Evolutionary conservation across 2,113 vertebrate genomes (phyloP).

Genomic region (Phylloscopus trochilus): DNA sequence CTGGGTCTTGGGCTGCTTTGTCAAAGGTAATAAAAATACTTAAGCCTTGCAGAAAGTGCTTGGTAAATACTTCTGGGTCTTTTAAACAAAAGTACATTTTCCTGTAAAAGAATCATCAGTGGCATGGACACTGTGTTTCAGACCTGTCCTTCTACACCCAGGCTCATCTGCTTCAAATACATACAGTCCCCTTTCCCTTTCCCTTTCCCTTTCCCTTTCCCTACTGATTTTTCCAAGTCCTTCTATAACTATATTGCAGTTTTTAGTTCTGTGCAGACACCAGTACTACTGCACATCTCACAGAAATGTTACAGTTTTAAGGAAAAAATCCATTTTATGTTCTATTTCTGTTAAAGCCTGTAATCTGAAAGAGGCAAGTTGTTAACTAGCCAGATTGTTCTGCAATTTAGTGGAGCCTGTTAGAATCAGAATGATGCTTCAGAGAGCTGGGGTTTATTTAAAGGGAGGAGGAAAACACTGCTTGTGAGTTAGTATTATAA

Average conservation of each 20-base stretch:
- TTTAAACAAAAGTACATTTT: neutral
- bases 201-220: too few species aligned
- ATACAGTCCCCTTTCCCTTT: neutral
- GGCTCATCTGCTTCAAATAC: neutral
- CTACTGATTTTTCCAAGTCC: neutral
- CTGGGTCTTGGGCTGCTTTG: neutral
- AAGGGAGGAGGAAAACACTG: neutral
- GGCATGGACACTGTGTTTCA: neutral
- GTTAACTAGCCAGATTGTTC: neutral
- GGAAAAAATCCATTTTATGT: neutral
- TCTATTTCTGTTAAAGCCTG: neutral
- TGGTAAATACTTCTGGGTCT: neutral
- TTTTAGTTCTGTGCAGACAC: neutral
- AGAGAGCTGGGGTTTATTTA: neutral
- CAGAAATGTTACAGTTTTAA: neutral
- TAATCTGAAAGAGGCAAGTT: neutral
- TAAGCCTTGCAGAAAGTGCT: neutral
- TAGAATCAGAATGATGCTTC: constrained; percentile 6
- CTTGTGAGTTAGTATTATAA: neutral
- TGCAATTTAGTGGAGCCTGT: neutral
- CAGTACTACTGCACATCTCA: neutral
- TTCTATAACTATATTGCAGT: neutral
- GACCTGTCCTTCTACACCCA: neutral
- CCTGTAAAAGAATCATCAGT: neutral
- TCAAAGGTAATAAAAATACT: neutral